A percentile compares a stretch with the other conserved stretches of the same genome.
Conservation (phyloP, 1,140 invertebrate species). For the Hyles vespertilio region DNA sequence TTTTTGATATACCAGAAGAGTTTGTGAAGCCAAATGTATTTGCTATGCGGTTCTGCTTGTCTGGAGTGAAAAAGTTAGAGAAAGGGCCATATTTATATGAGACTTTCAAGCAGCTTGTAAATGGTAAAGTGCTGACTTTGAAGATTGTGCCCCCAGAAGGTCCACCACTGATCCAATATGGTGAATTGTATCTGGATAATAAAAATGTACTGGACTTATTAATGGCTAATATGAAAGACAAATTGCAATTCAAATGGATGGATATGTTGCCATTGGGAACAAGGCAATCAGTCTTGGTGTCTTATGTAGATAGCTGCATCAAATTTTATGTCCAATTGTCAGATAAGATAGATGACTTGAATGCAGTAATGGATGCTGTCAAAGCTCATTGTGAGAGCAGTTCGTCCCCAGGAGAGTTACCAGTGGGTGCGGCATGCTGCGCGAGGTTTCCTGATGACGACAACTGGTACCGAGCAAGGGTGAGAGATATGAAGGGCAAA, state of each 20-base stretch:
- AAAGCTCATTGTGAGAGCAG: constrained; percentile 62
- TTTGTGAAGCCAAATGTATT: constrained; percentile 82
- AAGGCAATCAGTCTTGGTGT: constrained; percentile 78
- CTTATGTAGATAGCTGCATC: constrained; percentile 81
- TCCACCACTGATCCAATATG: constrained; percentile 83
- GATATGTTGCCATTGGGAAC: constrained; percentile 72
- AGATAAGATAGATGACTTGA: constrained; percentile 76
- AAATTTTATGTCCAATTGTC: constrained; percentile 85
- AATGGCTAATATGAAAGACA: constrained; percentile 66
- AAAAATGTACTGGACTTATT: constrained; percentile 76
- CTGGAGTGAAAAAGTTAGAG: constrained; percentile 80
- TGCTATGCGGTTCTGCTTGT: constrained; percentile 83
- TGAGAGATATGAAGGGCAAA: constrained; percentile 68
- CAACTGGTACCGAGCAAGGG: constrained; percentile 84
- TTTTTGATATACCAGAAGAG: constrained; percentile 83
- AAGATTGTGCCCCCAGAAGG: constrained; percentile 80
- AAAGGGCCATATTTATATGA: constrained; percentile 81
- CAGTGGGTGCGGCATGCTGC: constrained; percentile 82
- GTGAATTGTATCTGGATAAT: constrained; percentile 78
- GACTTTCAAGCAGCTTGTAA: constrained; percentile 81
- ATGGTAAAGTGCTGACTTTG: constrained; percentile 77
- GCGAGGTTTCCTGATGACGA: constrained; percentile 83
- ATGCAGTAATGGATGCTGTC: constrained; percentile 74
- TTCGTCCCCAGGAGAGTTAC: constrained; percentile 61
- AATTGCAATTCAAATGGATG: constrained; percentile 62